Conservation (phyloP, 2,888 invertebrate species). For the Crossocerus cetratus region DNA sequence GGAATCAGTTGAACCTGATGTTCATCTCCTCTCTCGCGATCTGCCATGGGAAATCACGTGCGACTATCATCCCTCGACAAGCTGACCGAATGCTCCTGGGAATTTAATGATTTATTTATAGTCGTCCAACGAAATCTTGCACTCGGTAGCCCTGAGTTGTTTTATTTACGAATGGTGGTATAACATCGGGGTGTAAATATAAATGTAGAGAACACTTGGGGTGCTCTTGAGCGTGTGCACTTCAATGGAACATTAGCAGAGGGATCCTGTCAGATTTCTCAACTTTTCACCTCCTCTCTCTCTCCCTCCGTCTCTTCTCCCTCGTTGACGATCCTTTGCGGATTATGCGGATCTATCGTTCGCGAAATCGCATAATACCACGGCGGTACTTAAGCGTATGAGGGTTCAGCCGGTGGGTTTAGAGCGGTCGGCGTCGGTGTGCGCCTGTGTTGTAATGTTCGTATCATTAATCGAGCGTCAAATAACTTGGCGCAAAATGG, state of each 20-base stretch:
- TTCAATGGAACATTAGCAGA: slow-evolving; percentile 33
- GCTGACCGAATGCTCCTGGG: too few species aligned
- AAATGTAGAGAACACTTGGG: background rate
- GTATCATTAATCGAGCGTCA: slow-evolving; percentile 63
- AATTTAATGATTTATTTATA: too few species aligned
- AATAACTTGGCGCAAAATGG: slow-evolving; percentile 59
- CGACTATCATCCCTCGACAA: background rate
- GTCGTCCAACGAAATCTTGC: too few species aligned
- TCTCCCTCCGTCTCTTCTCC: slow-evolving; percentile 27
- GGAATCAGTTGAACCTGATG: slow-evolving; percentile 37
- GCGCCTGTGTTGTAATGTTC: slow-evolving; percentile 60
- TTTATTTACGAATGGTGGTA: background rate
- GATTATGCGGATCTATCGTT: slow-evolving; percentile 62
- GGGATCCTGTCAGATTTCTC: slow-evolving; percentile 37
- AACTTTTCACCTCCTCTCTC: slow-evolving; percentile 48
- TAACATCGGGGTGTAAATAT: background rate
- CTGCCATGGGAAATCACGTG: slow-evolving; percentile 6
- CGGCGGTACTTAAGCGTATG: slow-evolving; percentile 59
- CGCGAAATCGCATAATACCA: slow-evolving; percentile 63
- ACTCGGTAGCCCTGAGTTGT: too few species aligned
- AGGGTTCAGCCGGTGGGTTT: slow-evolving; percentile 63
- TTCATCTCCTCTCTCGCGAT: slow-evolving; percentile 21
- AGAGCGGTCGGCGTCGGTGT: slow-evolving; percentile 42
- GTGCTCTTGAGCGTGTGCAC: background rate
- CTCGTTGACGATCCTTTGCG: slow-evolving; percentile 49